A percentile compares a stretch with the other conserved stretches of the same genome.
Evolutionary conservation across 2,113 vertebrate species (phyloP).

Genomic region (Arizona elegans): DNA sequence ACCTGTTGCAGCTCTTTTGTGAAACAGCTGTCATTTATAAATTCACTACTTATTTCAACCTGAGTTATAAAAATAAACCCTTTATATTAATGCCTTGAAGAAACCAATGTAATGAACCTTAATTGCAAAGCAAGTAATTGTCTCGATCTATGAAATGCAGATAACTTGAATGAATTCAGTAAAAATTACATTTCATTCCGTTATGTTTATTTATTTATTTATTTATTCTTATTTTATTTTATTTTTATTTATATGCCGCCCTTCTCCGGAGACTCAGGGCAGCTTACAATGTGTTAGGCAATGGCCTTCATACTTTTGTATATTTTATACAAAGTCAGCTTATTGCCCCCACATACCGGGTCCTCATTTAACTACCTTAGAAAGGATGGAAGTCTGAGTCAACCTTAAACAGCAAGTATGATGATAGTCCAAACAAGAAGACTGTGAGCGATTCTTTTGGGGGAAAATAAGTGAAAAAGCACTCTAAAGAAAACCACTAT

Average conservation of each 20-base stretch:
- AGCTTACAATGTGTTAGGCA: no score
- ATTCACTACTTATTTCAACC: conserved; percentile 44
- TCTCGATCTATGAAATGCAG: not conserved
- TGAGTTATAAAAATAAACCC: conserved; percentile 25
- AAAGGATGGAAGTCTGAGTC: no score
- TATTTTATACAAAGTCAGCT: no score
- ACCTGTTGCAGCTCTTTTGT: conserved; percentile 58
- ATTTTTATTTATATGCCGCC: no score
- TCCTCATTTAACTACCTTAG: no score
- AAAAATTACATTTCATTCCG: conserved; percentile 2
- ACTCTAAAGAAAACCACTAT: not conserved
- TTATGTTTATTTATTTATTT: not conserved
- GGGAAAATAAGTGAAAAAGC: not conserved
- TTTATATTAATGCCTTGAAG: conserved; percentile 7
- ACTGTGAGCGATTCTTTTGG: not conserved
- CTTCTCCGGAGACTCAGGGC: no score
- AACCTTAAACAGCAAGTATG: not conserved
- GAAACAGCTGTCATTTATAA: conserved; percentile 38
- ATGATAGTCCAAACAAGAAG: not conserved
- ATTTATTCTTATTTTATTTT: no score
- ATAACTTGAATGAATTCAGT: not conserved
- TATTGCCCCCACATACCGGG: no score
- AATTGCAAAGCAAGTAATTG: conserved; percentile 6
- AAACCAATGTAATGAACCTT: conserved; percentile 23
- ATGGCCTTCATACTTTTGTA: no score